A percentile compares a stretch with the other conserved stretches of the same genome.
phyloP scores from a whole-genome alignment of 2,113 vertebrate species.

The Mormyrus lacerda region DNA sequence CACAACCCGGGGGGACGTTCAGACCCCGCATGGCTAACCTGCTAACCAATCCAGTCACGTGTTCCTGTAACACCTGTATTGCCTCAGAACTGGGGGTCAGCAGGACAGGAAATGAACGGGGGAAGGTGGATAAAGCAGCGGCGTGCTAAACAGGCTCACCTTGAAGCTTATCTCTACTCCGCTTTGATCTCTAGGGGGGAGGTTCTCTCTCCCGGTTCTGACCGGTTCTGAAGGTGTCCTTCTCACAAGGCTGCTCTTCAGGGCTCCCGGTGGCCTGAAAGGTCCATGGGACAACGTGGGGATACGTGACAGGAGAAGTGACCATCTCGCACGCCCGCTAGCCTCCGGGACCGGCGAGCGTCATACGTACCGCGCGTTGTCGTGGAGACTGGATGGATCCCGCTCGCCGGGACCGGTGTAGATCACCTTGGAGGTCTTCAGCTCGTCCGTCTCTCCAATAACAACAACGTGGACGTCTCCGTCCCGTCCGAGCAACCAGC shows the following conservation, averaged over 20 bases:
- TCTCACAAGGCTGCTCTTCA: conserved; percentile 46
- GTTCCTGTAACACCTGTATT: background rate
- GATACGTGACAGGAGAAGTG: background rate
- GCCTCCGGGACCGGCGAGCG: background rate
- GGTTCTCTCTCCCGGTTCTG: conserved; percentile 43
- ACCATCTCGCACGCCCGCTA: background rate
- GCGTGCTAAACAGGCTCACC: conserved; percentile 38
- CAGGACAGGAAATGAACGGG: background rate
- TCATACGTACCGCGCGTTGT: conserved; percentile 31
- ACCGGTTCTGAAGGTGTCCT: conserved; percentile 41
- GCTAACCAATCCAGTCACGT: background rate
- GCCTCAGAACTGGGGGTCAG: background rate
- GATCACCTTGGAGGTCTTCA: conserved; percentile 56
- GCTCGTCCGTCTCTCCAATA: conserved; percentile 61
- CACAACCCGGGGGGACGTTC: background rate
- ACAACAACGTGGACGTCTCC: conserved; percentile 61
- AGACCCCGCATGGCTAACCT: background rate
- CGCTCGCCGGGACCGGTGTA: conserved; percentile 51
- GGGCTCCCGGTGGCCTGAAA: conserved; percentile 45
- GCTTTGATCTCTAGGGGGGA: conserved; percentile 34
- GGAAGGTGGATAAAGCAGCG: conserved; percentile 9
- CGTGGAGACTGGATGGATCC: conserved; percentile 39
- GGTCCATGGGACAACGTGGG: background rate
- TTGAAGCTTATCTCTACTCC: conserved; percentile 50
- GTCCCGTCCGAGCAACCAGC: conserved; percentile 62